Conservation (phyloP, 2,888 invertebrate genomes). For the Cosmia pyralina region DNA sequence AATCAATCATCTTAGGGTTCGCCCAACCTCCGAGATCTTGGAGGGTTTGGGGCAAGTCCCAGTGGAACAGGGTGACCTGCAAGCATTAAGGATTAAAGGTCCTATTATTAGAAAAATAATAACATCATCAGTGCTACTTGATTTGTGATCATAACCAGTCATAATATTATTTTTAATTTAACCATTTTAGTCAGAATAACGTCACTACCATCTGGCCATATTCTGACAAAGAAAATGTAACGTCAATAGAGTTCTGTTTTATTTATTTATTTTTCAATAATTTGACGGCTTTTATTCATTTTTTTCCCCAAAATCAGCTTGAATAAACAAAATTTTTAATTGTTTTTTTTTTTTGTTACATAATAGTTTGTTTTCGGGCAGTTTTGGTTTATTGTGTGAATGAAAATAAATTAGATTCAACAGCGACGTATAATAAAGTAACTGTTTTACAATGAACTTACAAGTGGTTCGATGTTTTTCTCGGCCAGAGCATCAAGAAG, state of each 20-base stretch:
- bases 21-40: slow-evolving; percentile 90
- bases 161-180: not conserved
- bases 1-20: slow-evolving; percentile 88
- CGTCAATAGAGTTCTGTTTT: not conserved
- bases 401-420: not conserved
- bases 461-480: slow-evolving; percentile 91
- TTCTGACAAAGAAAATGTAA: not conserved
- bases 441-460: slow-evolving; percentile 70
- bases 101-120: not conserved
- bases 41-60: slow-evolving; percentile 91
- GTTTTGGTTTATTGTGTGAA: not conserved
- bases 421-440: not conserved
- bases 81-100: not conserved
- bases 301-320: not conserved
- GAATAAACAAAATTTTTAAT: not conserved
- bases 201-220: not conserved
- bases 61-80: slow-evolving; percentile 92
- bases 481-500: slow-evolving; percentile 91
- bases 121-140: not conserved
- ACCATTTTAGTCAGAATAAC: not conserved
- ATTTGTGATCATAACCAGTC: not conserved
- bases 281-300: not conserved
- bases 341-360: not conserved
- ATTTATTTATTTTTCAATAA: no score
- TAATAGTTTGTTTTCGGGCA: not conserved